phyloP scores from a whole-genome alignment of 2,113 vertebrate genomes.

The Mesocricetus auratus region DNA sequence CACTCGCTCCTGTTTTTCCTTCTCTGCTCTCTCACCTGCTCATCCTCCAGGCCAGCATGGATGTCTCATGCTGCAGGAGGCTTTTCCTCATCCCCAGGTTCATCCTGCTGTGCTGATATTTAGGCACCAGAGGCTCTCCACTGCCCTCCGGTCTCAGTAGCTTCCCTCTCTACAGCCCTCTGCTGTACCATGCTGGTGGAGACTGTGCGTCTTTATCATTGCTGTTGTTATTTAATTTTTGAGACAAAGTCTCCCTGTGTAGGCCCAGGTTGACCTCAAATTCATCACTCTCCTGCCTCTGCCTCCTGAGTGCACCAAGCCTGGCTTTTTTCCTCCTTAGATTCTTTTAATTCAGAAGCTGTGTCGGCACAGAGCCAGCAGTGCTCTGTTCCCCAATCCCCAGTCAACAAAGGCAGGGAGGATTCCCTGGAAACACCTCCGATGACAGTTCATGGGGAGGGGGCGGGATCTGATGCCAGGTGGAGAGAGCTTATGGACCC shows the following conservation, averaged over 20 bases:
- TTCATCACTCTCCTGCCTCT: not conserved
- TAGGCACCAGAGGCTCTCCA: not conserved
- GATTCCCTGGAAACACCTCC: not conserved
- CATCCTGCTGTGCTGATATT: not conserved
- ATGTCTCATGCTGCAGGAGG: not conserved
- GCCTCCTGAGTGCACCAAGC: not conserved
- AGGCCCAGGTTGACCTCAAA: not conserved
- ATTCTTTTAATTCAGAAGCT: not conserved
- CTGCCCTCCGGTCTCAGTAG: not conserved
- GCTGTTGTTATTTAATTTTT: not conserved
- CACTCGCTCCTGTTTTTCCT: not conserved
- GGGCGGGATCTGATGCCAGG: too few relatives aligned
- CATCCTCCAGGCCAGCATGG: not conserved
- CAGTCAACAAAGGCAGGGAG: not conserved
- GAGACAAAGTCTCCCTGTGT: not conserved
- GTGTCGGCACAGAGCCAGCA: not conserved
- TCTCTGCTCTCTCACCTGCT: not conserved
- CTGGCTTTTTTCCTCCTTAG: not conserved
- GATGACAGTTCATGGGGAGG: not conserved
- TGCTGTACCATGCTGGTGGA: not conserved
- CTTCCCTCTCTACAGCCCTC: not conserved
- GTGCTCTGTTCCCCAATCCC: rapidly evolving
- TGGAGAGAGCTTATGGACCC: not conserved
- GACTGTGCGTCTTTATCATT: not conserved
- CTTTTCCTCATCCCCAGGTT: too few relatives aligned